Conservation (phyloP, 2,888 invertebrate genomes). For the Zhuqinia jingwanae region DNA sequence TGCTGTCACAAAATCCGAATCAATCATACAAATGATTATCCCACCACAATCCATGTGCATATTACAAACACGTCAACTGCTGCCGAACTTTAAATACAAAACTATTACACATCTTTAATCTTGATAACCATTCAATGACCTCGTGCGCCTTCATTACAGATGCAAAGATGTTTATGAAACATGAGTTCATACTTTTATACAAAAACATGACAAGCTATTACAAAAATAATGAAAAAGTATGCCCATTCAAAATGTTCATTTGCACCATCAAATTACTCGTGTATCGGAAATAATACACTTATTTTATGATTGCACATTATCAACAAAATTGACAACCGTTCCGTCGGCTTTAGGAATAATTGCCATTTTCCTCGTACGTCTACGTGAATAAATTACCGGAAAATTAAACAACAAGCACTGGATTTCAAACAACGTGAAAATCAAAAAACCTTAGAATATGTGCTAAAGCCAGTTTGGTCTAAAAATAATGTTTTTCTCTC, state of each 20-base stretch:
- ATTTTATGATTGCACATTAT: no score
- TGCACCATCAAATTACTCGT: neutral
- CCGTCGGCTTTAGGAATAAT: no score
- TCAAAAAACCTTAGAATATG: no score
- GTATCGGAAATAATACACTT: neutral
- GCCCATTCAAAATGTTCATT: slow-evolving; percentile 10
- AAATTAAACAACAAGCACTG: neutral
- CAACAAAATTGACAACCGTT: no score
- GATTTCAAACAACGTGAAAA: no score
- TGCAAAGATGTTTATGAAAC: neutral
- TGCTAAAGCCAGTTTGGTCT: no score
- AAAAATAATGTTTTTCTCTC: no score
- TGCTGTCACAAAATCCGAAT: no score
- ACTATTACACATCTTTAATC: neutral
- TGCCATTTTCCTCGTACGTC: neutral
- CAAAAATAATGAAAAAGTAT: neutral
- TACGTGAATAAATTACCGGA: neutral
- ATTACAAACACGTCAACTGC: no score
- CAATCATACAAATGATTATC: no score
- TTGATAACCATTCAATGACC: slow-evolving; percentile 43
- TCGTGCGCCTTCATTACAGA: neutral
- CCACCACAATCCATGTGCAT: no score
- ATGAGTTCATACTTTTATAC: neutral
- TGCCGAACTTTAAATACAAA: no score
- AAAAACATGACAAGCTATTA: neutral